Base-by-base conservation (phyloP, 1,140 invertebrate genomes). In the Anadara kagoshimensis region DNA sequence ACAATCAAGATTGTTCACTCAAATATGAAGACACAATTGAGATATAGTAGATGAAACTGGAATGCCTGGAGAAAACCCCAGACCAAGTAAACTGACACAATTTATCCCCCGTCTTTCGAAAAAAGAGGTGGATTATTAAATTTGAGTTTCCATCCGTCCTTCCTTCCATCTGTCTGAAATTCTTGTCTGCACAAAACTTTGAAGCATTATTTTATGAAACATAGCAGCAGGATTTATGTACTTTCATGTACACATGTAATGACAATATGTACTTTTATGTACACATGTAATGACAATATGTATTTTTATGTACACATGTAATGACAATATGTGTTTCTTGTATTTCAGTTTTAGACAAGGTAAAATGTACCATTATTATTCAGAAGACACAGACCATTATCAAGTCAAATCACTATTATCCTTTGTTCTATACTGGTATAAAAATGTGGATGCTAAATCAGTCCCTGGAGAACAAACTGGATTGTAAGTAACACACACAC, bases 341-440 rank as follows among this genome's bases (percentile, higher is more conserved):
- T 54, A n/a, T 51, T 59, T 26, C 36, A 96, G 95, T 81, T 94
- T 97, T 89, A 92, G 93, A 43, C 92, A 93, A 78, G 95, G 95
- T 8, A 96, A 95, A 90, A 93, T 96, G 89, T 97, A 96, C 85
- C 91, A 92, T 56, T 97, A 96, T 86, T 92, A 93, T 72, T 91
- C 94, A 68, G 92, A 93, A 36, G 94, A 94, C 75, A 92, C 92
- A 79, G 93, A 95, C 82, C 43, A 51, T 10, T 73, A 73, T 61
- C 43, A 66, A 51, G 90, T 95, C 4, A 91, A 92, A 72, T 94
- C 94, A 20, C 93, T 97, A 80, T 92, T 93, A 5, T 91, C 92
- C n/a, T 97, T 97, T 91, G 93, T 94, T 4, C 92, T 93, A 83
- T 93, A 94, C 69, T 94, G 93, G 92, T 95, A 94, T 76, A 94